Percentiles rank a stretch among this genome's conserved stretches.
Evolutionary conservation across 2,888 invertebrate genomes (phyloP).

Genomic region (Platycheirus albimanus): DNA sequence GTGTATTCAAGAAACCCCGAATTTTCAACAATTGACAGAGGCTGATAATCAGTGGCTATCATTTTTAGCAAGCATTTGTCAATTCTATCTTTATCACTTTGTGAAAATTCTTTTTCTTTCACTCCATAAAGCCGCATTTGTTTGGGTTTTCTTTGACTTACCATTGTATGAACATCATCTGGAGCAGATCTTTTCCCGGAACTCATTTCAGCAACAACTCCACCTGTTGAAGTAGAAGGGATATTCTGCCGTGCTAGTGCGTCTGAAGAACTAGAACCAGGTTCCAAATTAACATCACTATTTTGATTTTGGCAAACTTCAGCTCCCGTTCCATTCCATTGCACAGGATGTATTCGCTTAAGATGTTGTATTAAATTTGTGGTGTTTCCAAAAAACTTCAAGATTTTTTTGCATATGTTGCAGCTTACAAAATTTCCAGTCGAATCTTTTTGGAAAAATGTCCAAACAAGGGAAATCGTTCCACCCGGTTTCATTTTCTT

Average conservation of each 20-base stretch:
- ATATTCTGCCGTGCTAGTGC: background rate
- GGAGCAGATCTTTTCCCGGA: background rate
- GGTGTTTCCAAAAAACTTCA: constrained; percentile 20
- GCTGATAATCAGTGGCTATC: constrained; percentile 22
- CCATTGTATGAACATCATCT: no score
- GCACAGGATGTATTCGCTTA: constrained; percentile 11
- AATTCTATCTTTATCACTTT: constrained; percentile 1
- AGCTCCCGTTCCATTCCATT: constrained; percentile 22
- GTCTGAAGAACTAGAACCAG: background rate
- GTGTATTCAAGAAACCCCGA: constrained; percentile 13
- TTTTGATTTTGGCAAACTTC: background rate
- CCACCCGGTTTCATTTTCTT: background rate
- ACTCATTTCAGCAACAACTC: constrained; percentile 20
- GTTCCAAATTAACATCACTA: background rate
- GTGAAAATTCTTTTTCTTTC: constrained; percentile 17
- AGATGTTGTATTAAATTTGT: constrained; percentile 23
- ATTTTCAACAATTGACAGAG: constrained; percentile 30
- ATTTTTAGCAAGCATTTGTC: constrained; percentile 26
- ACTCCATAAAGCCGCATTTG: constrained; percentile 11
- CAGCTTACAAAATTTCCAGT: background rate
- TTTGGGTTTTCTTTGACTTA: background rate
- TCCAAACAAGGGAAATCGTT: background rate
- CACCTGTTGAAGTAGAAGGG: constrained; percentile 21
- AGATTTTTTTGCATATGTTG: background rate
- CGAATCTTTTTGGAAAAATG: background rate